Percentiles rank a stretch among this genome's conserved stretches.
These are phyloP conservation scores for Meles meles DNA, from an alignment of 2,113 vertebrate genomes.

Conservation along the genomic window DNA sequence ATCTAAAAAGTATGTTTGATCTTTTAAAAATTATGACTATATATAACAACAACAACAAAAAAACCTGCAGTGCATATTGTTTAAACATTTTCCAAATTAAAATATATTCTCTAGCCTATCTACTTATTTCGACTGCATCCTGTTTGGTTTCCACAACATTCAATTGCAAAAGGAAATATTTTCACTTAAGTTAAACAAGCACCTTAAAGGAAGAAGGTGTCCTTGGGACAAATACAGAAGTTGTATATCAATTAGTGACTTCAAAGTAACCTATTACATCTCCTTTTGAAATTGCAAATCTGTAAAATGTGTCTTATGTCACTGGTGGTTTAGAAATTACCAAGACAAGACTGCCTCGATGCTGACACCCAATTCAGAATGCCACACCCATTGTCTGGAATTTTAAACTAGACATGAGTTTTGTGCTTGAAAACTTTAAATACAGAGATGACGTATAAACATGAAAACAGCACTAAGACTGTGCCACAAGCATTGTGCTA, in stretches of 20 bases:
- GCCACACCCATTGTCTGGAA: not conserved
- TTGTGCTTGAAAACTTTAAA: not conserved
- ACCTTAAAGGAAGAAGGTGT: not conserved
- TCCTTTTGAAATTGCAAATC: not conserved
- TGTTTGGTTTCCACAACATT: not conserved
- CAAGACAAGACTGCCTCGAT: too few species aligned
- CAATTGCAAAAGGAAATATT: not conserved
- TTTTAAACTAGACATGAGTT: not conserved
- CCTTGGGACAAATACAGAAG: not conserved
- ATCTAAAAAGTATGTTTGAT: too few species aligned
- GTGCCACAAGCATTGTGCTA: too few species aligned
- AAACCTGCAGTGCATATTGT: not conserved
- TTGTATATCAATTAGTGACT: not conserved
- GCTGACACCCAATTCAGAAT: too few species aligned
- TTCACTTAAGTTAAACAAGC: not conserved
- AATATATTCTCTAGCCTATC: not conserved
- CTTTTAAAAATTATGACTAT: too few species aligned
- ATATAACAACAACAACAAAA: too few species aligned
- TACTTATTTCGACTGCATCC: not conserved
- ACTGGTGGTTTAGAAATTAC: not conserved
- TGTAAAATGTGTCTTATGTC: not conserved
- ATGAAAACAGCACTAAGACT: not conserved
- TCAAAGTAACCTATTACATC: not conserved
- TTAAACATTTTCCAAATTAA: not conserved
- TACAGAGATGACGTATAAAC: accelerated